These are phyloP conservation scores for Drosophila takahashii DNA, from an alignment of 1,140 invertebrate genomes.

Conservation along the genomic window DNA sequence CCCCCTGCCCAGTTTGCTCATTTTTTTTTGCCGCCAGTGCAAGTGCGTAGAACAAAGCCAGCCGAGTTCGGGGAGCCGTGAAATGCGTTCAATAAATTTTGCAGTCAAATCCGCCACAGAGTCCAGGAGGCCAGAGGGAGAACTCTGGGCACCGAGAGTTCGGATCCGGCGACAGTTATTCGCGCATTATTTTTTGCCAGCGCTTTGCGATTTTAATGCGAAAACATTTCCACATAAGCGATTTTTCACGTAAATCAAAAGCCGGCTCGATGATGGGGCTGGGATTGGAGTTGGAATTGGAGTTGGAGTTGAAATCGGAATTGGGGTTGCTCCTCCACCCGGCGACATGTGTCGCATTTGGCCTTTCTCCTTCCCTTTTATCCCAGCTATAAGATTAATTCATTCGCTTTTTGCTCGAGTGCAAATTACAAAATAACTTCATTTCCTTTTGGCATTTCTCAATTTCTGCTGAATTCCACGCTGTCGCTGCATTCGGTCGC, in stretches of 20 bases:
- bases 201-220: slow-evolving; percentile 53
- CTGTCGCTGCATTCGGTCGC: slow-evolving; percentile 46
- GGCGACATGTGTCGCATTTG: slow-evolving; percentile 32
- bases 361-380: slow-evolving; percentile 15
- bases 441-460: slow-evolving; percentile 79
- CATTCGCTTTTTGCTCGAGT: slow-evolving; percentile 78
- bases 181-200: slow-evolving; percentile 33
- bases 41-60: slow-evolving; percentile 65
- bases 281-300: background rate
- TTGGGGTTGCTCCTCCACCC: slow-evolving; percentile 10
- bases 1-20: background rate
- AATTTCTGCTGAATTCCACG: slow-evolving; percentile 70
- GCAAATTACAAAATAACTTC: slow-evolving; percentile 81
- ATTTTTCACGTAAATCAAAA: slow-evolving; percentile 81
- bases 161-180: slow-evolving; percentile 38
- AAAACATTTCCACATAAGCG: slow-evolving; percentile 79
- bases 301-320: background rate
- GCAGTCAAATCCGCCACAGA: slow-evolving; percentile 58
- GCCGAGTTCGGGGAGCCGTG: slow-evolving; percentile 4
- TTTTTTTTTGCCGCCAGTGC: slow-evolving; percentile 27
- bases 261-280: slow-evolving; percentile 56
- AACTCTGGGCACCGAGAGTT: slow-evolving; percentile 7
- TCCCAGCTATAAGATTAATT: slow-evolving; percentile 70
- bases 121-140: slow-evolving; percentile 21
- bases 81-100: slow-evolving; percentile 77